These are phyloP conservation scores for Adelognathus sp. DNA, from an alignment of 2,888 invertebrate genomes.

Conservation along the genomic window DNA sequence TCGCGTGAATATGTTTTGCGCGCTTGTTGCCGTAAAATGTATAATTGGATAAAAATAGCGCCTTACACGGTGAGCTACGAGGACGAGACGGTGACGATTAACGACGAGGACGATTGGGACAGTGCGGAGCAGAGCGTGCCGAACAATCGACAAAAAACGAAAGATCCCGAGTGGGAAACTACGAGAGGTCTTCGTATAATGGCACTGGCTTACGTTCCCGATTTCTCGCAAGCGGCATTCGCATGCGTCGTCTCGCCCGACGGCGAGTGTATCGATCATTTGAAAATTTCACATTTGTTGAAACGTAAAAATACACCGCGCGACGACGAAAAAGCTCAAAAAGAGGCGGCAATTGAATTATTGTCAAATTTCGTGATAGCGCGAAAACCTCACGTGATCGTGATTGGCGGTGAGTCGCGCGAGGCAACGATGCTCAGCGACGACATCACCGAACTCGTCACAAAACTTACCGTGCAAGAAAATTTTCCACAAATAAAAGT, in stretches of 20 bases:
- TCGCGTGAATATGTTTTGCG: slow-evolving; percentile 91
- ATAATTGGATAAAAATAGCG: slow-evolving; percentile 92
- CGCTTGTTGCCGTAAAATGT: slow-evolving; percentile 91
- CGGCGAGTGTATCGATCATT: slow-evolving; percentile 94
- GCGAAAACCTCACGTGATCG: slow-evolving; percentile 96
- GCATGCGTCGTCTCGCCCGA: slow-evolving; percentile 92
- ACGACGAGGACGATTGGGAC: slow-evolving; percentile 26
- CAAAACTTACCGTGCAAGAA: slow-evolving; percentile 89
- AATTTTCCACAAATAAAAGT: slow-evolving; percentile 93
- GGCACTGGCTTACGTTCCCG: slow-evolving; percentile 92
- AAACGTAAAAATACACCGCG: slow-evolving; percentile 88
- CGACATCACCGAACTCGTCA: slow-evolving; percentile 88
- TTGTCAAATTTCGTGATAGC: slow-evolving; percentile 90
- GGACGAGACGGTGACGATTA: neutral
- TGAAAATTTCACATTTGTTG: slow-evolving; percentile 91
- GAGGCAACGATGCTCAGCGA: slow-evolving; percentile 90
- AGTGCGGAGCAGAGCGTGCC: neutral
- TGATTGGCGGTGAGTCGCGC: slow-evolving; percentile 93
- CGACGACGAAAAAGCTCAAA: slow-evolving; percentile 85
- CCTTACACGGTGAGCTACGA: slow-evolving; percentile 84
- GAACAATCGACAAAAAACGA: slow-evolving; percentile 90
- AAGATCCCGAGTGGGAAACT: slow-evolving; percentile 94
- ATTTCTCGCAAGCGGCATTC: slow-evolving; percentile 91
- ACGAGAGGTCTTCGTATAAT: slow-evolving; percentile 91
- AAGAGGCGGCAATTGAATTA: slow-evolving; percentile 85